phyloP scores from a whole-genome alignment of 2,113 vertebrate genomes.

The Willisornis vidua region DNA sequence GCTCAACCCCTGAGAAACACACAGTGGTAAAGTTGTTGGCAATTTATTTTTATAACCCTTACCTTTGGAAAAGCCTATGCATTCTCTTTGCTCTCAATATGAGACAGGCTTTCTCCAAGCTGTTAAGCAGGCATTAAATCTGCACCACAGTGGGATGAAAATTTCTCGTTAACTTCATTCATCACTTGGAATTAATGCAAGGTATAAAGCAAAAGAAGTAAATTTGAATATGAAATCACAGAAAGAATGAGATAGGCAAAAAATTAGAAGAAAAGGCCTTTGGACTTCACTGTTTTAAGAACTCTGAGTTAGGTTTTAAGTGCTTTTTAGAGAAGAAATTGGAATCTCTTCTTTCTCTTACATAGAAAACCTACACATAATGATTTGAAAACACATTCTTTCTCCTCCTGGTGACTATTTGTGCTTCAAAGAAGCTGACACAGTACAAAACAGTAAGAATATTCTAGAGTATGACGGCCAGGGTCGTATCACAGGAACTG shows the following conservation, averaged over 20 bases:
- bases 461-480: neutral
- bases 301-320: neutral
- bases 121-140: conserved; percentile 48
- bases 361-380: neutral
- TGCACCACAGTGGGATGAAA: conserved; percentile 23
- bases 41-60: conserved; percentile 35
- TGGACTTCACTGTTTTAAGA: neutral
- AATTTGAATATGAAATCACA: conserved; percentile 34
- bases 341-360: neutral
- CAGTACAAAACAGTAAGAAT: neutral
- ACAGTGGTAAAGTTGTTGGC: neutral
- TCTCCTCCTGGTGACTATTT: neutral
- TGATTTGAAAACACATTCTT: neutral
- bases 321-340: neutral
- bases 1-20: neutral
- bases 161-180: conserved; percentile 37
- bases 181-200: conserved; percentile 46
- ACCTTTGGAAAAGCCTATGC: neutral
- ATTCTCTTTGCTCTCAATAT: neutral
- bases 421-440: neutral
- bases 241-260: conserved; percentile 1
- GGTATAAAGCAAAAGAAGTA: neutral
- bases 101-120: neutral
- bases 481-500: neutral
- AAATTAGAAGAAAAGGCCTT: neutral